Percentiles rank a stretch among this genome's conserved stretches.
Evolutionary conservation across 2,797 vertebrate species (phyloP).

Genomic region (Sebastolobus altivelis): DNA sequence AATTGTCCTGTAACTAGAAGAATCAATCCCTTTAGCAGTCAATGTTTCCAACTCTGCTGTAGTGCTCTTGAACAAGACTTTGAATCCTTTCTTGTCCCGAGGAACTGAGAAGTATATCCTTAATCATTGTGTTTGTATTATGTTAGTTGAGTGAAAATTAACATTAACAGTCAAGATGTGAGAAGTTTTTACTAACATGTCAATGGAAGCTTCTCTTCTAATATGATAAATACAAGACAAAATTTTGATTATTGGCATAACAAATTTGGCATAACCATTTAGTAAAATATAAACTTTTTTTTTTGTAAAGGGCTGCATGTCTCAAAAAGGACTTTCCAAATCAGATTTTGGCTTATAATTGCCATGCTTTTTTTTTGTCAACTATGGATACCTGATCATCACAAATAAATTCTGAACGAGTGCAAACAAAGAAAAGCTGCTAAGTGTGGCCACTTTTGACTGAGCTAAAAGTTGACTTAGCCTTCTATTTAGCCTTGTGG

Average conservation of each 20-base stretch:
- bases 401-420: not conserved
- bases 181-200: not conserved
- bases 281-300: not conserved
- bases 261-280: not conserved
- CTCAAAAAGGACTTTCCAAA: not conserved
- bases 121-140: not conserved
- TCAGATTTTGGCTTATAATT: not conserved
- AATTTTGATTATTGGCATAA: not conserved
- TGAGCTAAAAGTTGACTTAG: not conserved
- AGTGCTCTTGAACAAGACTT: rapidly evolving
- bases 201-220: not conserved
- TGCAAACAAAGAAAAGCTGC: not conserved
- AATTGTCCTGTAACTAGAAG: no score
- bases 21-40: rapidly evolving
- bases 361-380: not conserved
- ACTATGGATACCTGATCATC: not conserved
- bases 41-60: no score
- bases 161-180: no score
- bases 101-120: not conserved
- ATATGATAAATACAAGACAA: not conserved
- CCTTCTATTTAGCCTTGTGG: slow-evolving; percentile 31
- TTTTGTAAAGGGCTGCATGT: not conserved
- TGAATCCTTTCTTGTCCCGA: not conserved
- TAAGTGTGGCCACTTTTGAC: not conserved
- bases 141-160: no score